Evolutionary conservation across 1,140 invertebrate genomes (phyloP).

Genomic region (Phenacoccus solenopsis): DNA sequence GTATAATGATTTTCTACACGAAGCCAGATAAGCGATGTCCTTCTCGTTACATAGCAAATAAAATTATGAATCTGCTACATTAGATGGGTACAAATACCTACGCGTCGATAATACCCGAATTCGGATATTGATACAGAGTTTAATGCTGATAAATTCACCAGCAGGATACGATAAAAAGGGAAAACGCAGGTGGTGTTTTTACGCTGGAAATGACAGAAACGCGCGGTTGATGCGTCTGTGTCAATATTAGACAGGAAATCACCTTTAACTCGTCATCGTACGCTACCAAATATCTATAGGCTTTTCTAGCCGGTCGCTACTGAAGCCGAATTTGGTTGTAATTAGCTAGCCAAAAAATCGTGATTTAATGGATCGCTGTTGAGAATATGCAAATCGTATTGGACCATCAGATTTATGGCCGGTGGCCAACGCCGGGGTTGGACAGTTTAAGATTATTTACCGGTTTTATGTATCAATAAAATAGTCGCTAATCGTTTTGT

Average conservation of each 20-base stretch:
- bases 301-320: not conserved
- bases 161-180: not conserved
- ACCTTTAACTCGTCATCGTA: not conserved
- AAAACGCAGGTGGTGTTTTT: not conserved
- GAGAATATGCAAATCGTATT: too few species aligned
- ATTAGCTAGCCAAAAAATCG: not conserved
- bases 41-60: not conserved
- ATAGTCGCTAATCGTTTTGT: too few species aligned
- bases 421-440: too few species aligned
- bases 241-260: not conserved
- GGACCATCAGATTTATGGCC: too few species aligned
- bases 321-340: not conserved
- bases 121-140: not conserved
- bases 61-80: not conserved
- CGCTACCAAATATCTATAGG: not conserved
- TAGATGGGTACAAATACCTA: not conserved
- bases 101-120: not conserved
- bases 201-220: not conserved
- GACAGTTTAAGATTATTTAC: too few species aligned
- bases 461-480: too few species aligned
- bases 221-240: not conserved
- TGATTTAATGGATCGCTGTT: too few species aligned
- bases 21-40: not conserved
- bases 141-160: not conserved
- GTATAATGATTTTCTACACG: not conserved